Evolutionary conservation across 1,140 invertebrate genomes (phyloP).

Genomic region (Anastrepha obliqua): DNA sequence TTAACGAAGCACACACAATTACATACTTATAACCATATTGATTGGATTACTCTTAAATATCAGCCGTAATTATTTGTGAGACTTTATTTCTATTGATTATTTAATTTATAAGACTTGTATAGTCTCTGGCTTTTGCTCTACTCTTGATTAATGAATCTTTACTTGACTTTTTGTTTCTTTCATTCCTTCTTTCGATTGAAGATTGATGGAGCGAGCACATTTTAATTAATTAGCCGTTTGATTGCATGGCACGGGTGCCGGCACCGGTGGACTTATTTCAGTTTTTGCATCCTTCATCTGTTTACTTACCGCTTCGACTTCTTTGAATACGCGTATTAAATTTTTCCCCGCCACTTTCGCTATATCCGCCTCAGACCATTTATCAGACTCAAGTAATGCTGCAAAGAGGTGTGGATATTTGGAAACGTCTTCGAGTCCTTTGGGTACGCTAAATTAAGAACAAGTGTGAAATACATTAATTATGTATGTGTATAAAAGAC

Average conservation of each 20-base stretch:
- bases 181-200: not conserved
- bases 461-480: not conserved
- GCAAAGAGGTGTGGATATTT: constrained; percentile 87
- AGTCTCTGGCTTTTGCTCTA: not conserved
- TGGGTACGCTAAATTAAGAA: constrained; percentile 77
- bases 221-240: constrained; percentile 27
- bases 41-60: not conserved
- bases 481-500: not conserved
- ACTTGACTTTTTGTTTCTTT: not conserved
- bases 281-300: constrained; percentile 56
- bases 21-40: not conserved
- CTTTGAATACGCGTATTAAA: constrained; percentile 84
- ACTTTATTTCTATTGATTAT: not conserved
- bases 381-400: constrained; percentile 79
- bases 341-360: constrained; percentile 86
- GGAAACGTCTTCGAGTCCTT: constrained; percentile 88
- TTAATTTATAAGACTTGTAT: not conserved
- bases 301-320: constrained; percentile 82
- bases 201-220: not conserved
- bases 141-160: constrained; percentile 11
- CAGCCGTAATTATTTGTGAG: not conserved
- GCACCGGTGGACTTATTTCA: constrained; percentile 38
- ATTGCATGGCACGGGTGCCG: not conserved
- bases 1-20: constrained; percentile 13
- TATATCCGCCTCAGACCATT: constrained; percentile 84